Evolutionary conservation across 1,140 invertebrate genomes (phyloP).

Genomic region (Brachionus angularis): DNA sequence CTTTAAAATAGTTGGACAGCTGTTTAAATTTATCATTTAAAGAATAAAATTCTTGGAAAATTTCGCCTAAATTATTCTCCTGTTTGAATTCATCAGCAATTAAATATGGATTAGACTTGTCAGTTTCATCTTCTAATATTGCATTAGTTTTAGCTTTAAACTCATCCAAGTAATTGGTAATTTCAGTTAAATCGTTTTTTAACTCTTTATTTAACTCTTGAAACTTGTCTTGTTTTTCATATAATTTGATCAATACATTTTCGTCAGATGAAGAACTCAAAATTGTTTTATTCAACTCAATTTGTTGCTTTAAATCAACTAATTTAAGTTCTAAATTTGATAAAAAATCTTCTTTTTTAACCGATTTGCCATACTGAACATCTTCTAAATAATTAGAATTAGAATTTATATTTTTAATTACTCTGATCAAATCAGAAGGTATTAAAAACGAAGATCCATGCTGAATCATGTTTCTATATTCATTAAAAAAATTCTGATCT

Average conservation of each 20-base stretch:
- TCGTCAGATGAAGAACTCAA: neutral
- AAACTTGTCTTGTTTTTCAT: neutral
- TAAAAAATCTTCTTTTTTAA: neutral
- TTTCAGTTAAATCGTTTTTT: neutral
- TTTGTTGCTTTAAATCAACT: neutral
- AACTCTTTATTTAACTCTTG: neutral
- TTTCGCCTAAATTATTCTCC: neutral
- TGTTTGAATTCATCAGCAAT: too few species aligned
- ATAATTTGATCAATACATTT: neutral
- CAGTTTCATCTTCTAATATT: too few species aligned
- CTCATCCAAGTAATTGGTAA: neutral
- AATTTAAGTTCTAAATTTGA: neutral
- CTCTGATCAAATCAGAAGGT: conserved; percentile 2
- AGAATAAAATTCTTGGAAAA: neutral
- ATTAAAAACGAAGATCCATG: neutral
- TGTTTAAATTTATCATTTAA: neutral
- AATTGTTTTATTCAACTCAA: neutral
- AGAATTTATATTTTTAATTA: conserved; percentile 25
- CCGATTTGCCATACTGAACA: neutral
- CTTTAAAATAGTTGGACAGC: neutral
- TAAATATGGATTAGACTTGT: too few species aligned
- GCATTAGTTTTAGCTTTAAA: neutral
- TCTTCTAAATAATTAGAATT: neutral
- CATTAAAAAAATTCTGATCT: conserved; percentile 1
- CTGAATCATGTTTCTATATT: conserved; percentile 8